Conservation (phyloP, 2,797 vertebrate genomes). For the Hypotaenidia okinawae region DNA sequence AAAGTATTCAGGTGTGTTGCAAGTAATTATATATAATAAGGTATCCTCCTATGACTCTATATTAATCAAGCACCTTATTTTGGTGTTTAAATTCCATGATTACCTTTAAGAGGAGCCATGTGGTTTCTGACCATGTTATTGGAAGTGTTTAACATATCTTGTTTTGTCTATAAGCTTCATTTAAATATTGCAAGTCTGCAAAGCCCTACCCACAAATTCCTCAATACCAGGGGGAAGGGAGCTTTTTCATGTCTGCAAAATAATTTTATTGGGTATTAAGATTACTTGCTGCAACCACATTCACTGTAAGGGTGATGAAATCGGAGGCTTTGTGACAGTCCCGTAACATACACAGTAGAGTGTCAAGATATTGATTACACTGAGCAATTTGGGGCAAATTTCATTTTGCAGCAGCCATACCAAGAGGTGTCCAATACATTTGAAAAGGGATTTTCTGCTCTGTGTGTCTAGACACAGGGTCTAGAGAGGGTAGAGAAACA, state of each 20-base stretch:
- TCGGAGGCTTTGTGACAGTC: slow-evolving; percentile 60
- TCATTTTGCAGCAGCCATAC: slow-evolving; percentile 65
- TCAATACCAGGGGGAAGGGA: slow-evolving; percentile 39
- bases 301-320: slow-evolving; percentile 57
- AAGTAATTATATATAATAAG: not conserved
- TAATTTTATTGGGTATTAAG: slow-evolving; percentile 64
- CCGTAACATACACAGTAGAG: slow-evolving; percentile 35
- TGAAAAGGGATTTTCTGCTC: slow-evolving; percentile 45
- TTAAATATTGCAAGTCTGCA: slow-evolving; percentile 60
- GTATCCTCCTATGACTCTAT: not conserved
- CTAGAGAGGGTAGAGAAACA: slow-evolving; percentile 48
- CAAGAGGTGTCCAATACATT: slow-evolving; percentile 50
- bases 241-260: slow-evolving; percentile 48
- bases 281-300: slow-evolving; percentile 44
- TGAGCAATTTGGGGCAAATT: slow-evolving; percentile 55
- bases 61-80: slow-evolving; percentile 12
- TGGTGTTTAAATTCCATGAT: not conserved
- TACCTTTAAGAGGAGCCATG: slow-evolving; percentile 27
- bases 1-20: not conserved
- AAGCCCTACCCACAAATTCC: slow-evolving; percentile 61
- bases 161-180: slow-evolving; percentile 51
- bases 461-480: slow-evolving; percentile 53
- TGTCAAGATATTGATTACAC: slow-evolving; percentile 74
- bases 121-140: slow-evolving; percentile 30
- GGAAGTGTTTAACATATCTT: slow-evolving; percentile 31